phyloP scores from a whole-genome alignment of 2,888 invertebrate genomes.

The Eilema depressum region DNA sequence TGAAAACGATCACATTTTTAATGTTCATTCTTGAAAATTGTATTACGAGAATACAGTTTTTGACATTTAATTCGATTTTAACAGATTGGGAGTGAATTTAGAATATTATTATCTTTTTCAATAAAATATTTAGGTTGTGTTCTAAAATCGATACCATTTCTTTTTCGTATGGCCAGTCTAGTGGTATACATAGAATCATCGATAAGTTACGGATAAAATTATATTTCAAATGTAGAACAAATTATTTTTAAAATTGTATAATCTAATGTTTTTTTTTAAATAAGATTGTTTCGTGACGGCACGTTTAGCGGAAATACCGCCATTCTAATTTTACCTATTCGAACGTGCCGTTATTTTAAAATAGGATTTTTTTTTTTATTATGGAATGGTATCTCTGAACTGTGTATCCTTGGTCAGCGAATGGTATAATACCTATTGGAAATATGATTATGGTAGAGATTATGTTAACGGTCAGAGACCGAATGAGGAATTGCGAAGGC shows the following conservation, averaged over 20 bases:
- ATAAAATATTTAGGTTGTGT: too few relatives aligned
- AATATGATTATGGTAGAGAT: conserved; percentile 18
- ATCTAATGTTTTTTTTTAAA: conserved; percentile 9
- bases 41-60: too few relatives aligned
- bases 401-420: too few relatives aligned
- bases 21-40: too few relatives aligned
- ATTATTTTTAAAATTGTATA: conserved; percentile 20
- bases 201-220: conserved; percentile 1
- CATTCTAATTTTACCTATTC: not conserved
- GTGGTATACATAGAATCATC: too few relatives aligned
- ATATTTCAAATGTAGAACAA: conserved; percentile 20
- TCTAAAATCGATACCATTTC: too few relatives aligned
- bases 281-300: conserved; percentile 26
- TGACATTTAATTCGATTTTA: too few relatives aligned
- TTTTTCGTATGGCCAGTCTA: too few relatives aligned
- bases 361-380: conserved; percentile 9
- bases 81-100: too few relatives aligned
- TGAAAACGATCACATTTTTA: too few relatives aligned
- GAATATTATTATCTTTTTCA: too few relatives aligned
- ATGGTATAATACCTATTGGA: not conserved
- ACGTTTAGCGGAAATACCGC: conserved; percentile 21
- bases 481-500: conserved; percentile 31
- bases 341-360: conserved; percentile 22
- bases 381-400: not conserved
- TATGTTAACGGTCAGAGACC: conserved; percentile 37